Evolutionary conservation across 2,888 invertebrate species (phyloP), one percentile per base, ranked within the genome.

Genomic region (Hecatera dysodea): DNA sequence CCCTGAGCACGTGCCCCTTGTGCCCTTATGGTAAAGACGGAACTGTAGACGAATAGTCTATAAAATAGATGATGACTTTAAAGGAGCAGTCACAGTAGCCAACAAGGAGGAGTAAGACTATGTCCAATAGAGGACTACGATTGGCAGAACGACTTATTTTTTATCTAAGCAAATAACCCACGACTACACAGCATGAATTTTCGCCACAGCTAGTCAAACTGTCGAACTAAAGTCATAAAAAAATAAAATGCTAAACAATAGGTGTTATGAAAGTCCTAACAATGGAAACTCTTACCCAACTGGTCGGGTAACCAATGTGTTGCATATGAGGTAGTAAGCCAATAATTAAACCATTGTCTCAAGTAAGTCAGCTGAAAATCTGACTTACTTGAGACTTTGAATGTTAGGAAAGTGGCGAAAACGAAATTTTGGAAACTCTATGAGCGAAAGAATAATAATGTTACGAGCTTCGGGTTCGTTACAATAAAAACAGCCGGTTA

Each of bases 231-330:
- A 71, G 39, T 53, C 63, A 77, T 67, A 79, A 81, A 86, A 42
- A 74, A 79, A 73, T 64, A 63, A 84, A 82, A 75, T 68, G 53
- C 64, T 59, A 62, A 80, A 88, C 88, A 88, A 88, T 86, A 64
- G 86, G 52, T 70, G 85, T 86, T 88, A 86, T 88, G 87, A 86
- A 88, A 87, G 85, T 69, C 53, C 42, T 53, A 84, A 88, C 88
- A 88, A 88, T 87, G 81, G 76, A 33, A 69, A 72, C 72, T 80
- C 73, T 88, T 88, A 83, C 84, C 64, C 80, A 86, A 87, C 80
- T 68, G 15, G 68, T 61, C 55, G 64, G 61, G 70, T 72, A 64
- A 64, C 72, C 70, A 67, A 70, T 64, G 59, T 68, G 76, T 78
- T 81, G 70, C 78, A 78, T 33, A 81, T 61, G 69, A 72, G 46